These are phyloP conservation scores for Phasia obesa DNA, from an alignment of 2,888 invertebrate genomes.

Conservation along the genomic window DNA sequence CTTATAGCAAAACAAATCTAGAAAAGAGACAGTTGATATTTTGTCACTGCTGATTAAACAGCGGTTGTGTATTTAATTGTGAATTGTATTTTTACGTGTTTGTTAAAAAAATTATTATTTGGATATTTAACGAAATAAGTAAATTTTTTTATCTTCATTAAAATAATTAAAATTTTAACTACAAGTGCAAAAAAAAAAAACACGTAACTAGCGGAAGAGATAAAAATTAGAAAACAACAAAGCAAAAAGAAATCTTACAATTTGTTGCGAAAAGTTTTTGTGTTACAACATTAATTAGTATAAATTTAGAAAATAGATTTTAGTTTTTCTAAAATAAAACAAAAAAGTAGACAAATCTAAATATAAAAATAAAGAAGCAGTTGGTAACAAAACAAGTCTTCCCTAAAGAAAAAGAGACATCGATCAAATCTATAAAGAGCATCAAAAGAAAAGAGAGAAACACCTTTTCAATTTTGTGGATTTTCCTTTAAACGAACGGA, in stretches of 20 bases:
- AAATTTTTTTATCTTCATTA: background rate
- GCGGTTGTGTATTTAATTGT: slow-evolving; percentile 10
- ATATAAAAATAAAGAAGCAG: slow-evolving; percentile 35
- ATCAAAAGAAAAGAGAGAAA: slow-evolving; percentile 1
- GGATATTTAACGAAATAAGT: slow-evolving; percentile 29
- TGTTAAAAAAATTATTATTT: slow-evolving; percentile 21
- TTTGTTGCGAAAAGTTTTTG: slow-evolving; percentile 6
- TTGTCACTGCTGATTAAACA: slow-evolving; percentile 64
- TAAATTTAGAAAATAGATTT: slow-evolving; percentile 10
- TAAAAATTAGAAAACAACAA: slow-evolving; percentile 4
- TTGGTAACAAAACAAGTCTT: slow-evolving; percentile 51
- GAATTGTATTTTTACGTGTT: slow-evolving; percentile 13
- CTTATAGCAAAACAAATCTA: slow-evolving; percentile 56
- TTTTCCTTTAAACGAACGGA: slow-evolving; percentile 11
- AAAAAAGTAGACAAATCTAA: slow-evolving; percentile 17
- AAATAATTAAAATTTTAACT: slow-evolving; percentile 3
- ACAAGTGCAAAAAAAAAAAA: background rate
- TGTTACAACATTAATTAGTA: slow-evolving; percentile 13
- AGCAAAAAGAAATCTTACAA: background rate
- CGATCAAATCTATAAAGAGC: background rate
- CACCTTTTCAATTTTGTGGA: slow-evolving; percentile 2
- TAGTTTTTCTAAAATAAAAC: slow-evolving; percentile 4
- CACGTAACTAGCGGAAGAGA: slow-evolving; percentile 18
- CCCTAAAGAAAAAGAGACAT: slow-evolving; percentile 1
- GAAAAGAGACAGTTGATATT: slow-evolving; percentile 65